A percentile compares a stretch with the other conserved stretches of the same genome.
These are phyloP conservation scores for Tridacna gigas DNA, from an alignment of 2,888 invertebrate species.

Conservation along the genomic window DNA sequence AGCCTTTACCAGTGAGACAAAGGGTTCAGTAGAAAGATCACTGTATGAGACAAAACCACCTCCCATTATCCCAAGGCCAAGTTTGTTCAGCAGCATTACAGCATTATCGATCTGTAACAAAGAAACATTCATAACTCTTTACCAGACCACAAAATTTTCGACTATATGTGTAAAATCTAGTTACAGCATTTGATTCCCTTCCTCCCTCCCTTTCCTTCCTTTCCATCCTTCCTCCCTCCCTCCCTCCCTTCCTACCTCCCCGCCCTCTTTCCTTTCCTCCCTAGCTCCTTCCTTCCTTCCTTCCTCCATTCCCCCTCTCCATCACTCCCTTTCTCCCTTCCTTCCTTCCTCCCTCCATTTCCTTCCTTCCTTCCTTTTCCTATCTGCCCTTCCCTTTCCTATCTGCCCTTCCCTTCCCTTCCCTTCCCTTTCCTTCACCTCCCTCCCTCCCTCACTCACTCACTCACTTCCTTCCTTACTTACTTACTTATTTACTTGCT, in stretches of 20 bases:
- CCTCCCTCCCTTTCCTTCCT: not conserved
- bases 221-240: not conserved
- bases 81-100: conserved; percentile 27
- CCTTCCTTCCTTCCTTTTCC: not conserved
- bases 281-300: not conserved
- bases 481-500: not conserved
- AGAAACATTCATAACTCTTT: not conserved
- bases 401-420: not conserved
- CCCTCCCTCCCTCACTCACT: not conserved
- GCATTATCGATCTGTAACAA: conserved; percentile 42
- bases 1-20: conserved; percentile 40
- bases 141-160: too few species aligned
- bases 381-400: not conserved
- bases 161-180: not conserved
- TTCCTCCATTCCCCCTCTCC: not conserved
- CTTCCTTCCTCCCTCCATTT: not conserved
- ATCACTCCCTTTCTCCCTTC: not conserved
- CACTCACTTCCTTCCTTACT: not conserved
- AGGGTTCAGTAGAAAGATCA: conserved; percentile 30
- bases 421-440: not conserved
- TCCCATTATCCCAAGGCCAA: conserved; percentile 46
- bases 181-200: not conserved
- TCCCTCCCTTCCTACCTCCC: not conserved
- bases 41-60: conserved; percentile 31
- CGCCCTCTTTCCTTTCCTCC: not conserved